These are phyloP conservation scores for Dermatophagoides farinae DNA, from an alignment of 1,140 invertebrate species.

Conservation along the genomic window DNA sequence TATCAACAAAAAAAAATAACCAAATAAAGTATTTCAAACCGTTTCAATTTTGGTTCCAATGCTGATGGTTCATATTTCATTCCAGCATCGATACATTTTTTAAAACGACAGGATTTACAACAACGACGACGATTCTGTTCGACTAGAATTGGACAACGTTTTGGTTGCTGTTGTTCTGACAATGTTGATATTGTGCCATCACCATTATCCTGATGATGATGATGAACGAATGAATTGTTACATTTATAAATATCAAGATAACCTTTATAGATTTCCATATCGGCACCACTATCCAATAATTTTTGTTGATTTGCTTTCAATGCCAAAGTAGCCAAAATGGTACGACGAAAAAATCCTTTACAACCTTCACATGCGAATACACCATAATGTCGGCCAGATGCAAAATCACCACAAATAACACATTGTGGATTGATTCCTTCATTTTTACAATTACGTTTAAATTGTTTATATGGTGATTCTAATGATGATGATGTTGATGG, in stretches of 20 bases:
- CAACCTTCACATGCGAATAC: conserved; percentile 23
- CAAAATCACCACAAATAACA: conserved; percentile 30
- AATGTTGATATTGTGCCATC: conserved; percentile 13
- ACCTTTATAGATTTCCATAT: too few species aligned
- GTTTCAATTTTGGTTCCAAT: too few species aligned
- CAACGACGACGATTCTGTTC: conserved; percentile 29
- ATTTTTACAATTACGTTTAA: not conserved
- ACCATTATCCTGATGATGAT: not conserved
- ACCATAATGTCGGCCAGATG: conserved; percentile 32
- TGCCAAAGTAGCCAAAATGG: conserved; percentile 16
- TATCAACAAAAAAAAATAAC: too few species aligned
- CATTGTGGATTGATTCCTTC: conserved; percentile 19
- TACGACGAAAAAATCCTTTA: conserved; percentile 26
- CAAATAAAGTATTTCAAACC: too few species aligned
- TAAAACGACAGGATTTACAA: conserved; percentile 33
- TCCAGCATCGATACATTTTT: conserved; percentile 33
- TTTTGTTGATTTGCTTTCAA: too few species aligned
- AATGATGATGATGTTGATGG: too few species aligned
- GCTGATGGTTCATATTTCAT: conserved; percentile 24
- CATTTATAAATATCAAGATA: too few species aligned
- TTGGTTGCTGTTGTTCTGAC: conserved; percentile 21
- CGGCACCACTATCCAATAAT: too few species aligned
- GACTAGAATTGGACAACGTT: not conserved
- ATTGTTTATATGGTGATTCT: too few species aligned
- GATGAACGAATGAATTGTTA: too few species aligned